These are phyloP conservation scores for Drosophila oshimai DNA, from an alignment of 1,140 invertebrate genomes.

Conservation along the genomic window DNA sequence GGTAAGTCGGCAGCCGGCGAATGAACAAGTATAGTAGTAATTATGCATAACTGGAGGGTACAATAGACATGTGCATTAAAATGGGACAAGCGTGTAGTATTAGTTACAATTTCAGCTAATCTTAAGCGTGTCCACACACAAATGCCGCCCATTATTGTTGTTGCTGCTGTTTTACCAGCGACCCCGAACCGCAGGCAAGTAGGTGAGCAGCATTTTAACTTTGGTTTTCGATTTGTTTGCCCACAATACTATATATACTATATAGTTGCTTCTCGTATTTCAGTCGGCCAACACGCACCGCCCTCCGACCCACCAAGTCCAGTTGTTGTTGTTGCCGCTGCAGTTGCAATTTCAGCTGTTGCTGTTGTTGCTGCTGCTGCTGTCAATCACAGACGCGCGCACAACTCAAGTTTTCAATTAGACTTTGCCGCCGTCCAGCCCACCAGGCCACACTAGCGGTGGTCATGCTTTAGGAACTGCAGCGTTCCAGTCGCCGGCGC, in stretches of 20 bases:
- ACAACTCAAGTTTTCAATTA: slow-evolving; percentile 80
- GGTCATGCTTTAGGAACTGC: slow-evolving; percentile 81
- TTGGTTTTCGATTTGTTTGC: slow-evolving; percentile 75
- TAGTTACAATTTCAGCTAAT: slow-evolving; percentile 77
- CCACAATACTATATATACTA: no score
- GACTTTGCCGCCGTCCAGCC: slow-evolving; percentile 27
- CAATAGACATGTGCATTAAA: slow-evolving; percentile 53
- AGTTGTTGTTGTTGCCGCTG: slow-evolving; percentile 15
- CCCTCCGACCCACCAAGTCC: slow-evolving; percentile 12
- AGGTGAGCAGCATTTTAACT: slow-evolving; percentile 78
- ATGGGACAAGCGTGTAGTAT: slow-evolving; percentile 69
- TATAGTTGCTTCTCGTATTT: slow-evolving; percentile 56
- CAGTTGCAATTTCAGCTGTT: slow-evolving; percentile 12
- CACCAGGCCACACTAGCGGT: slow-evolving; percentile 32
- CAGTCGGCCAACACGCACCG: slow-evolving; percentile 49
- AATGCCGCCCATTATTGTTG: slow-evolving; percentile 21
- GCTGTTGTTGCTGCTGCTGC: slow-evolving; percentile 17
- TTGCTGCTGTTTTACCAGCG: neutral
- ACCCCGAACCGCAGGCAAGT: slow-evolving; percentile 64
- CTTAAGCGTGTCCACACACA: slow-evolving; percentile 53
- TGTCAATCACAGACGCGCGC: slow-evolving; percentile 79
- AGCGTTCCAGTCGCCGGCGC: slow-evolving; percentile 52
- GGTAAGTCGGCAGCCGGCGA: slow-evolving; percentile 62
- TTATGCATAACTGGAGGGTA: slow-evolving; percentile 34
- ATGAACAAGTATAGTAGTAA: slow-evolving; percentile 62